Base-by-base conservation (phyloP, 2,797 vertebrate species). In the Choloepus didactylus region DNA sequence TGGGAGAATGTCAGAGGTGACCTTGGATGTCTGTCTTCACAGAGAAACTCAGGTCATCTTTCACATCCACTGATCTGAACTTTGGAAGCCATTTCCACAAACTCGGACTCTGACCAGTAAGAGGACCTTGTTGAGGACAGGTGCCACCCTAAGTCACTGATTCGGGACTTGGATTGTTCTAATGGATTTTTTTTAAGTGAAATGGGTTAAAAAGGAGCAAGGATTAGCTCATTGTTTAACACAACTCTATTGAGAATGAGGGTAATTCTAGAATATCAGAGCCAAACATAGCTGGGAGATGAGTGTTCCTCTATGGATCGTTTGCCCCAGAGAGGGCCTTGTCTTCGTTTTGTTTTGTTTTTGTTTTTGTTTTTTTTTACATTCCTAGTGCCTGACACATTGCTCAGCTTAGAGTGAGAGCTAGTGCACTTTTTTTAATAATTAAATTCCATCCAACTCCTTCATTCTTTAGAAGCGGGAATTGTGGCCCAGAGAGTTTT, bases 81-180 rank as follows among this genome's bases (percentile, higher is more conserved):
- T 95, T 86, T 19, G 62, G 67, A 84, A 93, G 75, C 41, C 54
- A 60, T 66, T 62, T 21, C 23, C 75, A 67, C 60, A 41, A 81
- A 56, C 54, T 0, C 89, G 35, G 59, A 76, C 27, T 91, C 92
- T 18, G 18, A 72, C 69, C 73, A 72, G 54, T 35, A 62, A 73
- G 56, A 91, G 64, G 51, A 70, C 23, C 10, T 96, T 72, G 49
- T 25, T 56, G 21, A 14, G 31, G 14, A 23, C 46, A 94, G n/a
- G 59, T n/a, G 70, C 31, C 16, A 73, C 27, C 19, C 29, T 88
- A 51, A 87, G 15, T 67, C 67, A 35, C 19, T n/a, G 23, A 87
- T 84, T 95, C 67, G 70, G 80, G 94, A 85, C 35, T 88, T 60
- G 69, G 59, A 51, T 56, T 21, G 64, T 9, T 64, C 66, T 67